Evolutionary conservation across 2,888 invertebrate genomes (phyloP).

Genomic region (Diplolepis rosae): DNA sequence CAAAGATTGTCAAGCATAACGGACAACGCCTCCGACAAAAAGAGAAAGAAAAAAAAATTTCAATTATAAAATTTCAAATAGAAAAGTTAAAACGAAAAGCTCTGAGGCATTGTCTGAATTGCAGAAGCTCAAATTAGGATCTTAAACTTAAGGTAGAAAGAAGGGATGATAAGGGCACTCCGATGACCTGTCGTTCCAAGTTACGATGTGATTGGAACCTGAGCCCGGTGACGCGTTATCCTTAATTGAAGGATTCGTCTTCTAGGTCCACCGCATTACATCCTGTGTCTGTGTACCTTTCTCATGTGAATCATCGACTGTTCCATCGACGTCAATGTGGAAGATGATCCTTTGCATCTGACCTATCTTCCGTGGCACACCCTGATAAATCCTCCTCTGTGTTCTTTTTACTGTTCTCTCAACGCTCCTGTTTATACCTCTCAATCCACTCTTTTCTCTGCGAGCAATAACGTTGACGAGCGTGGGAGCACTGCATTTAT

Average conservation of each 20-base stretch:
- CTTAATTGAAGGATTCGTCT: slow-evolving; percentile 32
- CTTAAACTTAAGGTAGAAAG: slow-evolving; percentile 36
- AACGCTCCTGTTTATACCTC: slow-evolving; percentile 17
- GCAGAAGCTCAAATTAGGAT: slow-evolving; percentile 3
- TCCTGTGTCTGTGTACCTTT: slow-evolving; percentile 40
- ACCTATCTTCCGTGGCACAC: slow-evolving; percentile 37
- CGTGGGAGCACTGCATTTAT: slow-evolving; percentile 17
- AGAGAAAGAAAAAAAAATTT: not conserved
- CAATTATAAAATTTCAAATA: not conserved
- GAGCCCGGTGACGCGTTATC: slow-evolving; percentile 21
- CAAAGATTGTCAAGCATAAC: not conserved
- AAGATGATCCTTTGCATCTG: slow-evolving; percentile 33
- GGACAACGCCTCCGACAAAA: not conserved
- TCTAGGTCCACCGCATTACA: slow-evolving; percentile 40
- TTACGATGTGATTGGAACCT: slow-evolving; percentile 26
- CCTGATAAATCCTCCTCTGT: slow-evolving; percentile 20
- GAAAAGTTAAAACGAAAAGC: not conserved
- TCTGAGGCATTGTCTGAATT: not conserved
- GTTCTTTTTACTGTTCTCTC: slow-evolving; percentile 8
- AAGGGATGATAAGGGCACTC: slow-evolving; percentile 39
- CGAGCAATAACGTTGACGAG: slow-evolving; percentile 22
- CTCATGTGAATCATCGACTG: slow-evolving; percentile 37
- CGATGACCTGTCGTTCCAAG: slow-evolving; percentile 37
- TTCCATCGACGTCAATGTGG: slow-evolving; percentile 38
- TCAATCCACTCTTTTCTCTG: not conserved